Base-by-base conservation (phyloP, 2,797 vertebrate species). In the Pseudopleuronectes americanus region DNA sequence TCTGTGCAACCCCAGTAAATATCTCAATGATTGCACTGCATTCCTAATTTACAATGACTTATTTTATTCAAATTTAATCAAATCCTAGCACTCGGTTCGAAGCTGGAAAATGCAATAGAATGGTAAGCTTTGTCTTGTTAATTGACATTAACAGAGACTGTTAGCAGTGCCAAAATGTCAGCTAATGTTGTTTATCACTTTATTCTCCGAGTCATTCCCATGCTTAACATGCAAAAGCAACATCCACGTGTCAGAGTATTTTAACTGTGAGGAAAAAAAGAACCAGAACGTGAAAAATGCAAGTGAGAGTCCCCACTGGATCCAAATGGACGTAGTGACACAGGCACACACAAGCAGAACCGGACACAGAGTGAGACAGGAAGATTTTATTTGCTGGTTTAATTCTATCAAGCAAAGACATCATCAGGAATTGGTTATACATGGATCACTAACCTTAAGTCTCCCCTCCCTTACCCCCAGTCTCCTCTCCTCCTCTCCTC, bases 331-430 rank as follows among this genome's bases (percentile, higher is more conserved):
- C 51, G 64, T 28, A 64, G 49, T 68, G 59, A 57, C 47, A 49
- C 41, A 61, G 24, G 49, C 51, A 66, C 56, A 49, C 23, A 68
- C 8, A 28, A 7, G 65, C 9, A 63, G 45, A 36, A 14, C 45
- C 16, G 6, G 48, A 65, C 22, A 14, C 23, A 76, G 36, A 67
- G n/a, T 10, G 51, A 81, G 53, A 73, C 54, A 19, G 68, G 68
- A 78, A 80, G 28, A 80, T 85, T 89, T 78, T 61, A 83, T 90
- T 82, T 87, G 47, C 69, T 68, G 81, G 33, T 70, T 68, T 92
- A 84, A 86, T 81, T 86, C 77, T 82, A 80, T 84, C 77, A 83
- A 83, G 70, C 61, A 60, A 60, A 84, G 74, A 83, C 77, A 81
- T 84, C 67, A 76, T 85, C 67, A 73, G 64, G 67, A 81, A 54